Evolutionary conservation across 2,113 vertebrate genomes (phyloP).

Genomic region (Catharus fuscescens): DNA sequence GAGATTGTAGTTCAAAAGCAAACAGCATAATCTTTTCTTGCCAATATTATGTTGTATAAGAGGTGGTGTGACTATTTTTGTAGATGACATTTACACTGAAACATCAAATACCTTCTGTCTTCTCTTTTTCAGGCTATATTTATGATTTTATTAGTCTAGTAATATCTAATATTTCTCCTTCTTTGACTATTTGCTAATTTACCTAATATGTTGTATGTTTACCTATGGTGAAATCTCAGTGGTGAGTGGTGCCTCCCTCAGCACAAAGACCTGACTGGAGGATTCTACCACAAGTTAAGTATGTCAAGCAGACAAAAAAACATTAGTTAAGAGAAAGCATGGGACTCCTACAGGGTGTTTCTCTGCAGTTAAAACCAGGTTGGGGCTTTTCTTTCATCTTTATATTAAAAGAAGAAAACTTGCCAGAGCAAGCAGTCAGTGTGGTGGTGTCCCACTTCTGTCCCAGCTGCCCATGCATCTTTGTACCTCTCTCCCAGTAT

Average conservation of each 20-base stretch:
- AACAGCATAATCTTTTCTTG: not conserved
- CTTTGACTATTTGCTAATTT: not conserved
- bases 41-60: not conserved
- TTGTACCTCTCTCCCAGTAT: not conserved
- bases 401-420: not conserved
- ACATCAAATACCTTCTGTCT: not conserved
- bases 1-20: not conserved
- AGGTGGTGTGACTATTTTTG: not conserved
- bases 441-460: not conserved
- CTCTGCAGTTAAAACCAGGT: not conserved
- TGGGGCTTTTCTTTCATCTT: not conserved
- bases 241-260: not conserved
- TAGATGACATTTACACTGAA: not conserved
- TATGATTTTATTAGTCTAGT: not conserved
- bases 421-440: not conserved
- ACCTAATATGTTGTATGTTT: not conserved
- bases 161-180: not conserved
- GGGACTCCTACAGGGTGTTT: not conserved
- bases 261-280: not conserved
- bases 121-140: not conserved
- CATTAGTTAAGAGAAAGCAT: not conserved
- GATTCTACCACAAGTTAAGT: not conserved
- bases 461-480: not conserved
- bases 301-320: not conserved
- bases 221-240: rapidly evolving